Evolutionary conservation across 2,888 invertebrate genomes (phyloP), one percentile per base, ranked within the genome.

Genomic region (Scaptodrosophila latifasciaeformis): DNA sequence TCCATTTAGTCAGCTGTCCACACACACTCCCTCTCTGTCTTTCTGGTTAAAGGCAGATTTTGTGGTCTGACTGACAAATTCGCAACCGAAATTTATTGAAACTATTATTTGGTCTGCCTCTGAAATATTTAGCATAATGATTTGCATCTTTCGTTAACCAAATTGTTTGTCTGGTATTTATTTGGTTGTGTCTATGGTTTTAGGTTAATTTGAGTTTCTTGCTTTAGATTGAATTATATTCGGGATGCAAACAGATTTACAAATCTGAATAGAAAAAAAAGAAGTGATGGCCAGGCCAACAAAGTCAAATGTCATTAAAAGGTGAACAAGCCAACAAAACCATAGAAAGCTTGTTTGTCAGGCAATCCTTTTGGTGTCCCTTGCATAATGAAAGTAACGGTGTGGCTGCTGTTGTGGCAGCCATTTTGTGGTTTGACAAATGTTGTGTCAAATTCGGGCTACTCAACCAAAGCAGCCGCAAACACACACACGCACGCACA

Each of bases 391-490:
- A 78, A 78, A 70, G 75, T 71, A 77, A 81, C 75, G 37, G 24
- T 24, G 7, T 12, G n/a, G n/a, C n/a, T n/a, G n/a, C n/a, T 1
- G 64, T 67, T 80, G 82, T 59, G 75, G 75, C 67, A 65, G 69
- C 75, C 81, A 76, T 76, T 76, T 80, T 76, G 76, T 60, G 76
- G 76, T 78, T 76, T 76, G 81, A 80, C 76, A 76, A 76, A 76
- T 76, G 76, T 80, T 80, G 76, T 80, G 76, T 77, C 76, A 76
- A 76, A 76, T 80, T 79, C 65, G 69, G n/a, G 75, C 69, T 67
- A 67, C 67, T 64, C 58, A 74, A 40, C 17, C 42, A 24, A 31
- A 34, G 43, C 39, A 45, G 62, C 74, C 74, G 50, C 75, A 68
- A n/a, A 76, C 64, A 54, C 62, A 62, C 52, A 59, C 54, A 51